phyloP scores from a whole-genome alignment of 2,113 vertebrate genomes.

The Brachypodius melanocephalos region DNA sequence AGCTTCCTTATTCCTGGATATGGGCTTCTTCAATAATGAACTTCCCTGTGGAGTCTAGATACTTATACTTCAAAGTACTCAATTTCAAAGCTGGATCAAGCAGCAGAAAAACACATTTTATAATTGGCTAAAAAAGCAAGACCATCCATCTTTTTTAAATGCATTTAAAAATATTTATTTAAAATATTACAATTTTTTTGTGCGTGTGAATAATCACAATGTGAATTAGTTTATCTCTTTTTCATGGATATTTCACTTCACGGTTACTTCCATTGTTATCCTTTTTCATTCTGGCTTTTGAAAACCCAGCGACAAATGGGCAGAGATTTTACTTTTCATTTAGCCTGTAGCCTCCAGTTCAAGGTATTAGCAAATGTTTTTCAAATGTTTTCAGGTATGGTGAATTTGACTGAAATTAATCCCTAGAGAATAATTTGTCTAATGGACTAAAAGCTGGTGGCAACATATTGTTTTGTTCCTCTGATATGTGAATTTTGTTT shows the following conservation, averaged over 20 bases:
- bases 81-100: slow-evolving; percentile 31
- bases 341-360: background rate
- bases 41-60: background rate
- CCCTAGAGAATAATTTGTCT: background rate
- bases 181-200: background rate
- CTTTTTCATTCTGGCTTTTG: background rate
- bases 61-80: slow-evolving; percentile 2
- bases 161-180: background rate
- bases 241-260: background rate
- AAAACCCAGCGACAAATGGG: background rate
- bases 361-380: background rate
- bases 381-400: background rate
- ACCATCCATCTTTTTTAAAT: background rate
- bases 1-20: background rate
- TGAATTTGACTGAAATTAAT: background rate
- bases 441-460: background rate
- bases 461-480: background rate
- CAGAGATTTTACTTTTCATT: background rate
- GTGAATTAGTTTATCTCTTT: background rate
- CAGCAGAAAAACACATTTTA: background rate
- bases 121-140: background rate
- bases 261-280: background rate
- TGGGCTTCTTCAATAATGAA: background rate
- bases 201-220: background rate
- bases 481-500: background rate